Conservation (phyloP, 2,797 vertebrate genomes). For the Scolopax rusticola region DNA sequence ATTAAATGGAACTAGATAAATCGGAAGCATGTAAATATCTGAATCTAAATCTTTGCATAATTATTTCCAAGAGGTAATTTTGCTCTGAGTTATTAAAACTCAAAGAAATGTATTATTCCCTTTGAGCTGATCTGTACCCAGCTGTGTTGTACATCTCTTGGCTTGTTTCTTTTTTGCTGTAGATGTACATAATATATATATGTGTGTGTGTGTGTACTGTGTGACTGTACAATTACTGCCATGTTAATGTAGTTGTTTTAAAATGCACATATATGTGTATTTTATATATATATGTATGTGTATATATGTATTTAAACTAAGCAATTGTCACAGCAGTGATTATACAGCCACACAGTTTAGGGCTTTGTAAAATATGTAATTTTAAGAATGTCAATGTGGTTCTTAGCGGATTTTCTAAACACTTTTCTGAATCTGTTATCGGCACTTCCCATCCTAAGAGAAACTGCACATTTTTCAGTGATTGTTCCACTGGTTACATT, state of each 20-base stretch:
- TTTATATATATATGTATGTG: neutral
- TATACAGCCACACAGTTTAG: neutral
- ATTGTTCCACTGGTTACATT: slow-evolving; percentile 54
- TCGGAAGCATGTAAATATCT: slow-evolving; percentile 61
- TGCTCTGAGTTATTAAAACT: slow-evolving; percentile 46
- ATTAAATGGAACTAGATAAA: slow-evolving; percentile 22
- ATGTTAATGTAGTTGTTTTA: neutral
- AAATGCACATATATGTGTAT: neutral
- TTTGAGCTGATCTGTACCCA: slow-evolving; percentile 38
- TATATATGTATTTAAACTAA: neutral
- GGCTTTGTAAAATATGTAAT: slow-evolving; percentile 64
- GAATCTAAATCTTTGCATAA: slow-evolving; percentile 33
- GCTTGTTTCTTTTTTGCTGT: slow-evolving; percentile 58
- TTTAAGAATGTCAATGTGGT: slow-evolving; percentile 50
- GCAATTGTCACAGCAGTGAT: neutral
- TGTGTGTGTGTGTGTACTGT: neutral
- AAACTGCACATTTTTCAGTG: slow-evolving; percentile 64
- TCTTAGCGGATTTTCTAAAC: slow-evolving; percentile 60
- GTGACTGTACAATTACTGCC: neutral
- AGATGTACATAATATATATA: slow-evolving; percentile 28
- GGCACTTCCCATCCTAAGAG: slow-evolving; percentile 49
- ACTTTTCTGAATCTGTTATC: slow-evolving; percentile 56
- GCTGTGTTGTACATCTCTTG: slow-evolving; percentile 43
- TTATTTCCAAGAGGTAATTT: slow-evolving; percentile 61
- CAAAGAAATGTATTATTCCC: slow-evolving; percentile 17